These are phyloP conservation scores for Lysandra bellargus DNA, from an alignment of 2,888 invertebrate genomes.

Conservation along the genomic window DNA sequence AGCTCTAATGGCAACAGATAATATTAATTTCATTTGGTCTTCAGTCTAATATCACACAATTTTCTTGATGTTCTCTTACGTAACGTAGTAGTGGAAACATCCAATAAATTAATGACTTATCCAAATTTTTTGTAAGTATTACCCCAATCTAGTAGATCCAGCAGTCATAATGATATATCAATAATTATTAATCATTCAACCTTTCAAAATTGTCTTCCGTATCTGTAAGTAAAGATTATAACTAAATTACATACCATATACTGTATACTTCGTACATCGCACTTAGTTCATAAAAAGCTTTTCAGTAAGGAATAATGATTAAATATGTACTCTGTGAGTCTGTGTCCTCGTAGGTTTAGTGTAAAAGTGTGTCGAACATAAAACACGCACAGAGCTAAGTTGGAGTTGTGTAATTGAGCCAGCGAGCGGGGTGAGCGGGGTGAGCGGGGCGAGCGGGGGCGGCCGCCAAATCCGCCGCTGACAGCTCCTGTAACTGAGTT, in stretches of 20 bases:
- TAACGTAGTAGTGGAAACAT: background rate
- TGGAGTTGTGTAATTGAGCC: constrained; percentile 58
- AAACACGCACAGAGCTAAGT: constrained; percentile 26
- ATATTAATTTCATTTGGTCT: constrained; percentile 8
- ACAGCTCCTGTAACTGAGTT: constrained; percentile 60
- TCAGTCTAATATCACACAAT: background rate
- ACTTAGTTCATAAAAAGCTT: too few relatives aligned
- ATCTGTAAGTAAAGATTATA: too few relatives aligned
- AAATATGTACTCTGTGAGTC: background rate
- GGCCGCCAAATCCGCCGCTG: constrained; percentile 57
- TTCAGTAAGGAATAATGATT: background rate
- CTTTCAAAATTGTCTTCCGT: too few relatives aligned
- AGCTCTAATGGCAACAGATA: constrained; percentile 21
- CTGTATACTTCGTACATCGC: too few relatives aligned
- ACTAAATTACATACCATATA: too few relatives aligned
- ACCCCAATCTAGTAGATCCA: too few relatives aligned
- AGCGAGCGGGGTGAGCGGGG: constrained; percentile 39
- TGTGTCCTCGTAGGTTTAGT: background rate
- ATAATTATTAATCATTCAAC: too few relatives aligned
- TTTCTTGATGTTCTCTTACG: background rate
- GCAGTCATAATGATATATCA: too few relatives aligned
- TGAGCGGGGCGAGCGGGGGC: constrained; percentile 26
- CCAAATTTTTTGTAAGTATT: too few relatives aligned
- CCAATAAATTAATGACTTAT: too few relatives aligned
- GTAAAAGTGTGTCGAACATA: background rate